phyloP scores from a whole-genome alignment of 2,797 vertebrate genomes.

The Brachymystax lenok region DNA sequence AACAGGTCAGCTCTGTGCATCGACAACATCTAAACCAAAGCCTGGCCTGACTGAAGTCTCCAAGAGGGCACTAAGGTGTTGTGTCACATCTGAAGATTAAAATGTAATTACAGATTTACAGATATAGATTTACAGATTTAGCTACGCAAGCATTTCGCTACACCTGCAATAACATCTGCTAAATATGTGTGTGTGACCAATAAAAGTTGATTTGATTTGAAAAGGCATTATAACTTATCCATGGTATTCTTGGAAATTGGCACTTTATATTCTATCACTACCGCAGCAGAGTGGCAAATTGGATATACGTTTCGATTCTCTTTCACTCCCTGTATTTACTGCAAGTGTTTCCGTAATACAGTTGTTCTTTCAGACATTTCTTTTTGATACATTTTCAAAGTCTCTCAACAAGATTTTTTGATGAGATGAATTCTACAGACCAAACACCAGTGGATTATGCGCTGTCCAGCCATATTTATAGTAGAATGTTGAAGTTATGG shows the following conservation, averaged over 20 bases:
- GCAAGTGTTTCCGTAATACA: not conserved
- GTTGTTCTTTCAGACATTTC: not conserved
- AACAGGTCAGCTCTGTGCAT: not conserved
- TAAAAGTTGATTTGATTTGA: too few species aligned
- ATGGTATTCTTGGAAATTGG: conserved; percentile 22
- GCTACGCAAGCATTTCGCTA: too few species aligned
- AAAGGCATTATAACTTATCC: conserved; percentile 19
- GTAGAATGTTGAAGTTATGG: too few species aligned
- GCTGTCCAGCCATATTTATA: not conserved
- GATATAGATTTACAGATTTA: too few species aligned
- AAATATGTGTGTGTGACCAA: too few species aligned
- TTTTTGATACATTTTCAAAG: not conserved
- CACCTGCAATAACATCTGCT: too few species aligned
- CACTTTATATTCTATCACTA: conserved; percentile 20
- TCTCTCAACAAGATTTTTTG: not conserved
- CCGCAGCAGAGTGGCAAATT: conserved; percentile 17
- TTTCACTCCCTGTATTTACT: conserved; percentile 9
- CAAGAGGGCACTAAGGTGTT: not conserved
- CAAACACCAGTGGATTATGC: not conserved
- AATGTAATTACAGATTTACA: too few species aligned
- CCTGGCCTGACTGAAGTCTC: not conserved
- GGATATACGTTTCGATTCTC: conserved; percentile 2
- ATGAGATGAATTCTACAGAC: not conserved
- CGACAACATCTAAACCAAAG: not conserved
- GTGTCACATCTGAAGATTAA: conserved; percentile 26